Evolutionary conservation across 2,888 invertebrate genomes (phyloP).

Genomic region (Meta bourneti): DNA sequence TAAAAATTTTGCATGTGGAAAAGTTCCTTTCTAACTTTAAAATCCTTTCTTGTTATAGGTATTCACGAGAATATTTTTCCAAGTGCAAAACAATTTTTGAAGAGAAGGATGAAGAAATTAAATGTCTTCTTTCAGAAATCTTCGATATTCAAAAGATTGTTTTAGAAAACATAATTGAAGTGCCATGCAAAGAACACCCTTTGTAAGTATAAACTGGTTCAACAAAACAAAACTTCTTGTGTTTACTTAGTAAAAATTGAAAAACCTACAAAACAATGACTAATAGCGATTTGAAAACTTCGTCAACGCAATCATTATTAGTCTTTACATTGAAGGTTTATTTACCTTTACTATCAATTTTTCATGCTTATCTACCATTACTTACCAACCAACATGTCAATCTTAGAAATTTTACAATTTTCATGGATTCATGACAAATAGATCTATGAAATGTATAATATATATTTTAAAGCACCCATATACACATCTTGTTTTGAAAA

Average conservation of each 20-base stretch:
- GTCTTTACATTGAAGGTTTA: neutral
- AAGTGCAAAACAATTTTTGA: neutral
- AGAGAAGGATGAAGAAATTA: slow-evolving; percentile 2
- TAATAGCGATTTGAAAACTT: too few relatives aligned
- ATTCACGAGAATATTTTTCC: neutral
- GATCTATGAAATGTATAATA: too few relatives aligned
- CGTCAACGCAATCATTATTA: too few relatives aligned
- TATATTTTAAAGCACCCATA: too few relatives aligned
- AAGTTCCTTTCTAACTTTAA: too few relatives aligned
- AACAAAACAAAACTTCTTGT: neutral
- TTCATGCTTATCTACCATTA: neutral
- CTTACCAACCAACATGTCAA: neutral
- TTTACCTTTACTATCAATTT: neutral
- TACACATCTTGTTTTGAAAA: too few relatives aligned
- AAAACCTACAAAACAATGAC: too few relatives aligned
- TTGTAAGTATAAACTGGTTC: slow-evolving; percentile 11
- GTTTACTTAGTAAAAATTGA: neutral
- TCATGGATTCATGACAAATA: too few relatives aligned
- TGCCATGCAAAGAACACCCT: neutral
- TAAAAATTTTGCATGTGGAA: too few relatives aligned
- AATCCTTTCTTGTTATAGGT: neutral
- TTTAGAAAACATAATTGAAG: slow-evolving; percentile 2
- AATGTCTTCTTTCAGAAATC: neutral
- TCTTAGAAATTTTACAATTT: neutral
- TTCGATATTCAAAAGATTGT: neutral